These are phyloP conservation scores for Catharus fuscescens DNA, from an alignment of 2,113 vertebrate genomes.

Conservation along the genomic window DNA sequence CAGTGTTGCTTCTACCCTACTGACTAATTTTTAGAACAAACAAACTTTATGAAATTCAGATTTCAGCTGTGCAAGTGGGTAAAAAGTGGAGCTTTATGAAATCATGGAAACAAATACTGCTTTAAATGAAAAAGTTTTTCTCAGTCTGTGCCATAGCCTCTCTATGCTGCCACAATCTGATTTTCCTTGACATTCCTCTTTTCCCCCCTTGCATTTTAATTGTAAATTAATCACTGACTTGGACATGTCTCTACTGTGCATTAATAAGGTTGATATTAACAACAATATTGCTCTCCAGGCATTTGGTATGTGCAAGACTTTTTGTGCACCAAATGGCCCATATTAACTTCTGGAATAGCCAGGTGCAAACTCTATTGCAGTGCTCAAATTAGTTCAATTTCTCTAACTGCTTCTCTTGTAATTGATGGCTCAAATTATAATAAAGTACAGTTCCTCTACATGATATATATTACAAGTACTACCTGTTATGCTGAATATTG, in stretches of 20 bases:
- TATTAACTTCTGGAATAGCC: slow-evolving; percentile 56
- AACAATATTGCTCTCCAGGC: slow-evolving; percentile 49
- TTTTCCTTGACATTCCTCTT: neutral
- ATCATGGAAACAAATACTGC: slow-evolving; percentile 7
- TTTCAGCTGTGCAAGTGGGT: slow-evolving; percentile 9
- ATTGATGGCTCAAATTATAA: slow-evolving; percentile 58
- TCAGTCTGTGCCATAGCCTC: neutral
- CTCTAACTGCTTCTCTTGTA: slow-evolving; percentile 54
- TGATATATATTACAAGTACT: slow-evolving; percentile 56
- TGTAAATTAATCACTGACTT: slow-evolving; percentile 32
- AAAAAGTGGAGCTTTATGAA: slow-evolving; percentile 34
- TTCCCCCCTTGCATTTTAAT: neutral
- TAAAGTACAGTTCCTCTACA: slow-evolving; percentile 44
- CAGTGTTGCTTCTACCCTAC: neutral
- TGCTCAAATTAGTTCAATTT: slow-evolving; percentile 57
- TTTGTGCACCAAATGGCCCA: slow-evolving; percentile 59
- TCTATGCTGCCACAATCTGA: neutral
- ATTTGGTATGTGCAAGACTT: slow-evolving; percentile 17
- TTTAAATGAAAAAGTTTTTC: neutral
- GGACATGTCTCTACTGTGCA: neutral
- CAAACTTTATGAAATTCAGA: slow-evolving; percentile 2
- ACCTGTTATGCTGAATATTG: slow-evolving; percentile 61
- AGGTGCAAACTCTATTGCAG: slow-evolving; percentile 58
- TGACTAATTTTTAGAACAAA: slow-evolving; percentile 35
- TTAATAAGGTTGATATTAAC: slow-evolving; percentile 46